Evolutionary conservation across 2,888 invertebrate species (phyloP).

Genomic region (Epiperipatus broadwayi): DNA sequence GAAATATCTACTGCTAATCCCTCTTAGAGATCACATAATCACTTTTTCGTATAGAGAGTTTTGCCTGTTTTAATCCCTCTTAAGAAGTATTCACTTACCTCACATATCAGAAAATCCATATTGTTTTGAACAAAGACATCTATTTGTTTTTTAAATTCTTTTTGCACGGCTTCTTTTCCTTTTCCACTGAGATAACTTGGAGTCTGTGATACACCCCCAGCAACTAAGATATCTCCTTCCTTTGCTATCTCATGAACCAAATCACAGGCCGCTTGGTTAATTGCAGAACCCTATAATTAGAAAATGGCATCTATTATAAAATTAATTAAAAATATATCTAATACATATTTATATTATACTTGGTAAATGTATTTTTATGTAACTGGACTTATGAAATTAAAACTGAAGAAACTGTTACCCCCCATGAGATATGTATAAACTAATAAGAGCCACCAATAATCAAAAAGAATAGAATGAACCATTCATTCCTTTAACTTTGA

Average conservation of each 20-base stretch:
- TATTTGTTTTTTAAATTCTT: constrained; percentile 26
- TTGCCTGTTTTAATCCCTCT: no score
- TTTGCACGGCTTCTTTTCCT: constrained; percentile 23
- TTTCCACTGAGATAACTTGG: constrained; percentile 26
- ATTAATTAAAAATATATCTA: constrained; percentile 10
- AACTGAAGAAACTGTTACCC: no score
- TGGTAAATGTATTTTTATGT: no score
- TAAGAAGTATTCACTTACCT: constrained; percentile 23
- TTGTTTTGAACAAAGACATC: constrained; percentile 26
- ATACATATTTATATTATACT: constrained; percentile 17
- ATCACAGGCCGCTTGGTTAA: constrained; percentile 27
- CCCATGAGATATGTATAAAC: no score
- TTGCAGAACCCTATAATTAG: constrained; percentile 21
- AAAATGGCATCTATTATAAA: background rate
- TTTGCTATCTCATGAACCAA: constrained; percentile 26
- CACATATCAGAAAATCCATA: constrained; percentile 28
- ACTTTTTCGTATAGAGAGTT: no score
- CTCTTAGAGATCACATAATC: no score
- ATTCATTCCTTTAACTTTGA: no score
- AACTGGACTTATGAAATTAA: no score
- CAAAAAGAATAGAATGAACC: no score
- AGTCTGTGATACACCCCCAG: constrained; percentile 27
- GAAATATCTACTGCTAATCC: no score
- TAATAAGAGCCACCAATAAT: no score
- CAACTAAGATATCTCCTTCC: constrained; percentile 26